These are phyloP conservation scores for Agrotis clavis DNA, from an alignment of 2,888 invertebrate genomes.

Conservation along the genomic window DNA sequence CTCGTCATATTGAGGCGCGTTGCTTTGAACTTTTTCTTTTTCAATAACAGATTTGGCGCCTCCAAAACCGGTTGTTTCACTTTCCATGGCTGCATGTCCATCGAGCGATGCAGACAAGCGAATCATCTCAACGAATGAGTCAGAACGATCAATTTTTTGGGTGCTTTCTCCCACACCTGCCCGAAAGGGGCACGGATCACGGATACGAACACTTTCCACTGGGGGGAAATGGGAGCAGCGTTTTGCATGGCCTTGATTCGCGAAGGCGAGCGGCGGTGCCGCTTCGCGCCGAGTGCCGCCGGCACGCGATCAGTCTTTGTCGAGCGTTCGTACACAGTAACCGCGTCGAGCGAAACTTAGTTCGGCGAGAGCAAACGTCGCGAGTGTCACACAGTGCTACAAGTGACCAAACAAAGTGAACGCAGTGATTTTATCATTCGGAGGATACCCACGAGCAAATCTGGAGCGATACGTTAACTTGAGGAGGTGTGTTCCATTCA, in stretches of 20 bases:
- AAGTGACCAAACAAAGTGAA: constrained; percentile 75
- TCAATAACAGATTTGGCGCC: constrained; percentile 77
- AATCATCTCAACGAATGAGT: constrained; percentile 85
- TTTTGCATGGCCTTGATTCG: constrained; percentile 89
- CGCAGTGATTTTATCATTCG: constrained; percentile 73
- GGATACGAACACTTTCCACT: constrained; percentile 90
- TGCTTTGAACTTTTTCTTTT: constrained; percentile 75
- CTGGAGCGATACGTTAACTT: constrained; percentile 83
- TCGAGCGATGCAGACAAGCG: constrained; percentile 73
- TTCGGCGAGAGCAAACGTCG: constrained; percentile 73
- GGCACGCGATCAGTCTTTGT: constrained; percentile 76
- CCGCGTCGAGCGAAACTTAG: constrained; percentile 64
- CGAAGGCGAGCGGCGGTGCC: constrained; percentile 72
- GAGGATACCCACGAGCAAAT: constrained; percentile 81
- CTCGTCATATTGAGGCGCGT: constrained; percentile 36
- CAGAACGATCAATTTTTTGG: constrained; percentile 86
- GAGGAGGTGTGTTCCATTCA: constrained; percentile 78
- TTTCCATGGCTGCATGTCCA: constrained; percentile 78
- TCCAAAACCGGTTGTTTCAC: constrained; percentile 85
- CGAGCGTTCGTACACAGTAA: constrained; percentile 66
- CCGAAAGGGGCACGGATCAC: constrained; percentile 88
- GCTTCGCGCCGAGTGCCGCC: constrained; percentile 65
- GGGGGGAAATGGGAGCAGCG: constrained; percentile 87
- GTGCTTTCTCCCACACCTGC: constrained; percentile 90
- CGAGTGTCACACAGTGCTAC: constrained; percentile 77